Evolutionary conservation across 2,888 invertebrate genomes (phyloP).

Genomic region (Volucella zonaria): DNA sequence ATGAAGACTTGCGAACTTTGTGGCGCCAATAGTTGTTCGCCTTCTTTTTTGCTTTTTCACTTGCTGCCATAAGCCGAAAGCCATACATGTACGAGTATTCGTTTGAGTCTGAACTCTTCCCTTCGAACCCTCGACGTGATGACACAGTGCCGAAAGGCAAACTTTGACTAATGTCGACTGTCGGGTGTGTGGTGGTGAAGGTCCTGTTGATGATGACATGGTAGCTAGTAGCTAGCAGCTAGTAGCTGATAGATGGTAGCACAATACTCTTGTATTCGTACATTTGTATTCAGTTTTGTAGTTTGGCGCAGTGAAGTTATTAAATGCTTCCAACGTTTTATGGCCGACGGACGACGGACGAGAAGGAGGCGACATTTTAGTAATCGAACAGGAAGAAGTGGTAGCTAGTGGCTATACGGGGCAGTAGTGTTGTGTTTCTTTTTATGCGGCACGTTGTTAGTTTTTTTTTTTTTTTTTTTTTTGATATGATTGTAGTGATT

Average conservation of each 20-base stretch:
- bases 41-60: slow-evolving; percentile 11
- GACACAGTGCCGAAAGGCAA: slow-evolving; percentile 73
- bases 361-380: slow-evolving; percentile 9
- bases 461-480: too few species aligned
- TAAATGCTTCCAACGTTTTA: slow-evolving; percentile 64
- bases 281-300: slow-evolving; percentile 9
- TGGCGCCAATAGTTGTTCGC: slow-evolving; percentile 64
- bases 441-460: background rate
- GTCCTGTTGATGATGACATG: slow-evolving; percentile 23
- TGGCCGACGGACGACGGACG: slow-evolving; percentile 2
- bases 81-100: too few species aligned
- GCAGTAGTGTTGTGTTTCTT: slow-evolving; percentile 35
- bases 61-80: background rate
- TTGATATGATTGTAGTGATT: slow-evolving; percentile 1
- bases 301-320: slow-evolving; percentile 72
- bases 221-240: too few species aligned
- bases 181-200: slow-evolving; percentile 25
- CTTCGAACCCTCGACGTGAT: slow-evolving; percentile 48
- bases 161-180: slow-evolving; percentile 70
- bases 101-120: background rate
- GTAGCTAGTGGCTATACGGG: slow-evolving; percentile 62
- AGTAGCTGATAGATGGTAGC: slow-evolving; percentile 9
- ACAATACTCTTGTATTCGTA: slow-evolving; percentile 45
- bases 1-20: slow-evolving; percentile 63
- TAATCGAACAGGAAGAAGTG: slow-evolving; percentile 54